A percentile compares a stretch with the other conserved stretches of the same genome.
Conservation (phyloP, 2,113 vertebrate genomes). For the Tylochromis polylepis region DNA sequence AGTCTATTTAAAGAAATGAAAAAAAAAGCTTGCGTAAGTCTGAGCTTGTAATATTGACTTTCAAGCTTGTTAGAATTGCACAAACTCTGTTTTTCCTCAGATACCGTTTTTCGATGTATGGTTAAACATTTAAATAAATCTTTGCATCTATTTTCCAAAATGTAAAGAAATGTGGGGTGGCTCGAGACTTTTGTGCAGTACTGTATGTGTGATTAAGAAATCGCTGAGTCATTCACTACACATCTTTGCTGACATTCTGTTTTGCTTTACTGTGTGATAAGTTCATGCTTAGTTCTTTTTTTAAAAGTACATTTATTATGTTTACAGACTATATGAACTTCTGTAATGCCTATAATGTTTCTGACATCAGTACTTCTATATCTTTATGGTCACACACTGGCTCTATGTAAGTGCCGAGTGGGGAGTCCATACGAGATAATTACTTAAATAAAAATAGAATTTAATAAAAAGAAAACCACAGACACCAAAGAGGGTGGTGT, state of each 20-base stretch:
- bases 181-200: background rate
- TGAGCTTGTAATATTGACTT: background rate
- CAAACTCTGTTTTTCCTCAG: background rate
- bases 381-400: background rate
- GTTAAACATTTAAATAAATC: background rate
- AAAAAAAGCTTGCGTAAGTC: too few relatives aligned
- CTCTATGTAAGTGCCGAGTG: background rate
- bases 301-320: background rate
- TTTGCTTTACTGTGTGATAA: background rate
- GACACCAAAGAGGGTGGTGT: background rate
- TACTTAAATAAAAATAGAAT: background rate
- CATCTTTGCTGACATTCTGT: background rate
- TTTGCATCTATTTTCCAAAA: background rate
- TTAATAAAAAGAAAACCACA: background rate
- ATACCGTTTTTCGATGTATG: fast-evolving
- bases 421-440: background rate
- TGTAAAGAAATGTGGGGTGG: background rate
- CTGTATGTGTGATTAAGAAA: background rate
- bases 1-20: background rate
- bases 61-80: background rate
- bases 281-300: background rate
- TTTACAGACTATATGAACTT: background rate
- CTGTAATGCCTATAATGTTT: background rate
- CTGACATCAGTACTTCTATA: background rate
- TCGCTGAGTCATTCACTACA: background rate